Conservation (phyloP, 1,140 invertebrate genomes). For the Aethina tumida region DNA sequence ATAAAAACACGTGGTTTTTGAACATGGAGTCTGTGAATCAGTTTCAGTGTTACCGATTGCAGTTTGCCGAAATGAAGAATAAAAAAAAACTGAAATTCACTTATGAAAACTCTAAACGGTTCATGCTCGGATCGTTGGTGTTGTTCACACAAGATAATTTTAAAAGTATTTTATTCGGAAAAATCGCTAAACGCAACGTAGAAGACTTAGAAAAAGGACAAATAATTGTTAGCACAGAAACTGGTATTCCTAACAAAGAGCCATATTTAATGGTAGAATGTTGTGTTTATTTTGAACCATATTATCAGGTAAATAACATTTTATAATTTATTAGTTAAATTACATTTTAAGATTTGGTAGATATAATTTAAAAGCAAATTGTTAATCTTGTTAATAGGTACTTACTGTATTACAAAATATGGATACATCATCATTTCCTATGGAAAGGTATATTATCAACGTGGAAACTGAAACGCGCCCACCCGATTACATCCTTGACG, state of each 20-base stretch:
- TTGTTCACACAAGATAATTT: conserved; percentile 61
- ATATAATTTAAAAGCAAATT: too few relatives aligned
- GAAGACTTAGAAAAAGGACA: conserved; percentile 39
- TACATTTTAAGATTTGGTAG: too few relatives aligned
- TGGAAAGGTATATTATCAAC: conserved; percentile 46
- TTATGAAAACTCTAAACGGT: conserved; percentile 41
- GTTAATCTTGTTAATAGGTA: too few relatives aligned
- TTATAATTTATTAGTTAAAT: too few relatives aligned
- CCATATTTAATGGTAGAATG: conserved; percentile 57
- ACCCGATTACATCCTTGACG: conserved; percentile 19
- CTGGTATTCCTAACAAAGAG: too few relatives aligned
- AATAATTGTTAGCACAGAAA: conserved; percentile 39
- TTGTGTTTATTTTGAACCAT: conserved; percentile 59
- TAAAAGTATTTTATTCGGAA: conserved; percentile 53
- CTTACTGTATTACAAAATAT: conserved; percentile 48
- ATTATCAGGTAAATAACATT: conserved; percentile 53
- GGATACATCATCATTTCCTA: conserved; percentile 43
- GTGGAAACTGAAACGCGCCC: conserved; percentile 28
- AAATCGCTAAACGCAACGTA: conserved; percentile 47
- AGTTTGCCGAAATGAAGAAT: conserved; percentile 17
- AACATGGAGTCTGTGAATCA: conserved; percentile 19
- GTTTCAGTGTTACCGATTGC: conserved; percentile 16
- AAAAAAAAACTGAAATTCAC: conserved; percentile 20
- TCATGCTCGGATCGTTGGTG: conserved; percentile 64
- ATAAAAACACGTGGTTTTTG: conserved; percentile 20